A percentile compares a stretch with the other conserved stretches of the same genome.
phyloP scores from a whole-genome alignment of 2,113 vertebrate genomes.

The Chlorocebus sabaeus region DNA sequence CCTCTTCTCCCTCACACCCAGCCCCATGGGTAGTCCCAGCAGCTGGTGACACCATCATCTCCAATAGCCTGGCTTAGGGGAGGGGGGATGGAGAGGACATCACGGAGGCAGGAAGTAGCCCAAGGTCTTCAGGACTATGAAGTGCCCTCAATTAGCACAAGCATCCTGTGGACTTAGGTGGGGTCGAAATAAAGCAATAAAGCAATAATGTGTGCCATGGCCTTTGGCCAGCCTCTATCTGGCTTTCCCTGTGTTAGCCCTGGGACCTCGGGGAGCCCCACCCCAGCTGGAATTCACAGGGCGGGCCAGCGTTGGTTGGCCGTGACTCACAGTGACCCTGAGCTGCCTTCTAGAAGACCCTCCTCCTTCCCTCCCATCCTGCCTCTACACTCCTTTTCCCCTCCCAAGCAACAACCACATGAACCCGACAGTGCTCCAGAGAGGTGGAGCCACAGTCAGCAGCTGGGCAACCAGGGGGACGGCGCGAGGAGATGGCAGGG shows the following conservation, averaged over 20 bases:
- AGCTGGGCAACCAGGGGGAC: not conserved
- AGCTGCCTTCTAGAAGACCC: not conserved
- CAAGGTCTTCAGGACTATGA: not conserved
- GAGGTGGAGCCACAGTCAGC: not conserved
- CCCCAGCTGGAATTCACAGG: not conserved
- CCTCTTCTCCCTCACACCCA: not conserved
- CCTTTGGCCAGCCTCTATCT: not conserved
- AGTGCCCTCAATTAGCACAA: not conserved
- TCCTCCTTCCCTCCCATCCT: not conserved
- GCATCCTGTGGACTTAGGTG: not conserved
- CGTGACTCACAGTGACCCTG: not conserved
- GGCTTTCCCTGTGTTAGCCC: not conserved
- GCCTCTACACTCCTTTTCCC: not conserved
- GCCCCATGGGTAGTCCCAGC: not conserved
- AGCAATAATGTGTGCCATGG: not conserved
- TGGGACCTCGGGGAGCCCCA: not conserved
- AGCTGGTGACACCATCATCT: not conserved
- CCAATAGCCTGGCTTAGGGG: not conserved
- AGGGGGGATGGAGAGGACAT: not conserved
- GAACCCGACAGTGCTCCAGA: not conserved
- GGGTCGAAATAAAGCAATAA: not conserved
- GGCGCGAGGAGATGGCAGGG: accelerated
- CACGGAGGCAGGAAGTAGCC: not conserved
- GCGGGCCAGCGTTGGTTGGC: not conserved
- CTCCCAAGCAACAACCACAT: not conserved